A percentile compares a stretch with the other conserved stretches of the same genome.
These are phyloP conservation scores for Nycticorax nycticorax DNA, from an alignment of 2,113 vertebrate genomes.

Conservation along the genomic window DNA sequence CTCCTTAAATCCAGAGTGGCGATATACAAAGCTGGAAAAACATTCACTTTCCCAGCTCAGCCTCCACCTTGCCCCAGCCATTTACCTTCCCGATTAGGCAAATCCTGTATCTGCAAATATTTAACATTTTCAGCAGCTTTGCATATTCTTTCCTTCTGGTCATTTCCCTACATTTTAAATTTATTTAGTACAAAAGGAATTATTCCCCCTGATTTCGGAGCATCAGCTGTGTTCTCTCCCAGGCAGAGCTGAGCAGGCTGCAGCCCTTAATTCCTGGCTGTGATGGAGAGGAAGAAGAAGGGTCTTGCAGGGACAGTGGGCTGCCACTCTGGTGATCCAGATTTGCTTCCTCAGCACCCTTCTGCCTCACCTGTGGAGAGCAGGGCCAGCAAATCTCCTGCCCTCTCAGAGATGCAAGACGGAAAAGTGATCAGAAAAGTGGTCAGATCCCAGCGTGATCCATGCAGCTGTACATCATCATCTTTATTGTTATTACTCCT, in stretches of 20 bases:
- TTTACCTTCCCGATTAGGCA: background rate
- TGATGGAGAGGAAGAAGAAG: background rate
- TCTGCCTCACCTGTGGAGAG: background rate
- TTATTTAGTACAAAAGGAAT: background rate
- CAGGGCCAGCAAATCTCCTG: background rate
- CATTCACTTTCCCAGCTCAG: background rate
- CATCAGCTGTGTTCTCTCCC: rapidly evolving
- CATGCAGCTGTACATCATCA: background rate
- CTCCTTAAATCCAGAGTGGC: background rate
- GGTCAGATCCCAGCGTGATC: background rate
- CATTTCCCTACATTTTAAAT: background rate
- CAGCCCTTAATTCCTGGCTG: background rate
- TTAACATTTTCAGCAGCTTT: background rate
- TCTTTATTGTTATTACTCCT: background rate
- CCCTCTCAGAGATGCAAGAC: background rate
- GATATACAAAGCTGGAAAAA: background rate
- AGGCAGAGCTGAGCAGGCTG: background rate
- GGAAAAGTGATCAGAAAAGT: background rate
- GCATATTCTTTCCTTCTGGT: background rate
- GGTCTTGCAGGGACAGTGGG: background rate
- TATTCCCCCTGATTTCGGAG: background rate
- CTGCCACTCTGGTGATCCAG: background rate
- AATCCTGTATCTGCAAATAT: background rate
- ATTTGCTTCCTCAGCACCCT: background rate
- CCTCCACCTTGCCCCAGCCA: background rate